Evolutionary conservation across 1,140 invertebrate species (phyloP).

Genomic region (Idris sp.): DNA sequence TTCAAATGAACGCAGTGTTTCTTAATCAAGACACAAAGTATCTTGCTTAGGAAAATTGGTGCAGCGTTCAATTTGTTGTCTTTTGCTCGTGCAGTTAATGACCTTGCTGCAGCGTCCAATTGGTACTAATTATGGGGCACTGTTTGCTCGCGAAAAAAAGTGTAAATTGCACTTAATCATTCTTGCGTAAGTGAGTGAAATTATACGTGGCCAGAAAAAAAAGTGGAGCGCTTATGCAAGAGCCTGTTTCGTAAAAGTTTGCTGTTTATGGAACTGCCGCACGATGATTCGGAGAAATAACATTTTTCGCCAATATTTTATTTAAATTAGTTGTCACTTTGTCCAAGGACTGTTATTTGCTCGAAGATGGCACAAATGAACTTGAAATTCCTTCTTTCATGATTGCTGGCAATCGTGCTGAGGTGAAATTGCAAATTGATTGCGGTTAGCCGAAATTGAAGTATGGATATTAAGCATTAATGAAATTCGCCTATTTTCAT

Average conservation of each 20-base stretch:
- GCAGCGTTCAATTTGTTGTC: neutral
- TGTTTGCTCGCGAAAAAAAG: slow-evolving; percentile 37
- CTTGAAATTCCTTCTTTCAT: slow-evolving; percentile 29
- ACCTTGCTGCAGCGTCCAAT: slow-evolving; percentile 19
- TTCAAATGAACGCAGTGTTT: slow-evolving; percentile 13
- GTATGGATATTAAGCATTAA: slow-evolving; percentile 6
- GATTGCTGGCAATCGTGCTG: slow-evolving; percentile 1
- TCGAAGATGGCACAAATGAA: slow-evolving; percentile 14
- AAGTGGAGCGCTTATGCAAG: slow-evolving; percentile 39
- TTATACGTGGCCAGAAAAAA: slow-evolving; percentile 28
- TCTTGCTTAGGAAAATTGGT: neutral
- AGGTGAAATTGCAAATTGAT: slow-evolving; percentile 26
- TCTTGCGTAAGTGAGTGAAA: slow-evolving; percentile 28
- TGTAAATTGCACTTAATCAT: slow-evolving; percentile 49
- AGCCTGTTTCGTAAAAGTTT: slow-evolving; percentile 19
- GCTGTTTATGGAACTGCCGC: slow-evolving; percentile 29
- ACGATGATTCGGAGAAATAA: too few species aligned
- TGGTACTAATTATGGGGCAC: slow-evolving; percentile 19
- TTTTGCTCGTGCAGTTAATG: slow-evolving; percentile 36
- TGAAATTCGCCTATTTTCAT: slow-evolving; percentile 22
- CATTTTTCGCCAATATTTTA: slow-evolving; percentile 37
- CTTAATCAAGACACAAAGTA: too few species aligned
- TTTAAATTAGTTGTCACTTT: too few species aligned
- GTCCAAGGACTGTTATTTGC: slow-evolving; percentile 13
- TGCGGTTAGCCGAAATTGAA: slow-evolving; percentile 21